Evolutionary conservation across 2,888 invertebrate species (phyloP).

Genomic region (Strigamia transsilvanica): DNA sequence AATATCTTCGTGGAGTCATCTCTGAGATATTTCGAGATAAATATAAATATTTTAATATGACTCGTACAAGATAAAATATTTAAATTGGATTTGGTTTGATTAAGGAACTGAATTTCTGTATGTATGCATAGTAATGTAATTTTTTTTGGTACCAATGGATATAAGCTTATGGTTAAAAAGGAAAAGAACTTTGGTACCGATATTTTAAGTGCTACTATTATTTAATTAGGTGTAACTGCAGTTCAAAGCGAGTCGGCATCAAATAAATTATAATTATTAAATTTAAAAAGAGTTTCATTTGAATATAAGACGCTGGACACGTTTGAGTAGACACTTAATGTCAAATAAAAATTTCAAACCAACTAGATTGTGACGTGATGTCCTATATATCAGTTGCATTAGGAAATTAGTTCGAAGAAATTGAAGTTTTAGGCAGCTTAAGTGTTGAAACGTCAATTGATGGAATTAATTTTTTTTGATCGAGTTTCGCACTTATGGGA

Average conservation of each 20-base stretch:
- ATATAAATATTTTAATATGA: conserved; percentile 6
- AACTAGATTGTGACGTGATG: conserved; percentile 4
- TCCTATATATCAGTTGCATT: neutral
- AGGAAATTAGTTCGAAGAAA: too few species aligned
- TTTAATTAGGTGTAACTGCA: neutral
- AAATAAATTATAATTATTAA: neutral
- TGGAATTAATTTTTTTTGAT: too few species aligned
- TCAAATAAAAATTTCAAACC: neutral
- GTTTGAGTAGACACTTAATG: neutral
- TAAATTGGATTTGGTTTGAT: neutral
- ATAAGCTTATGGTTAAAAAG: neutral
- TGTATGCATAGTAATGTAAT: neutral
- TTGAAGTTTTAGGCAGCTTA: too few species aligned
- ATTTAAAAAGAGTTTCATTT: neutral
- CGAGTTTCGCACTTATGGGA: too few species aligned
- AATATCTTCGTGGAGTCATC: neutral
- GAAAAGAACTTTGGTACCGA: neutral
- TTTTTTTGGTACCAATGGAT: neutral
- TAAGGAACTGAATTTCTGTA: conserved; percentile 6
- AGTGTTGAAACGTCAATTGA: too few species aligned
- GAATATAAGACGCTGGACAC: neutral
- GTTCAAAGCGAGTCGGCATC: neutral
- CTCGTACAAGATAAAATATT: neutral
- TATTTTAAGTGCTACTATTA: neutral
- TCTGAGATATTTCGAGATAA: neutral